Evolutionary conservation across 2,113 vertebrate species (phyloP), one percentile per base, ranked within the genome.

Genomic region (Limnothrissa miodon): DNA sequence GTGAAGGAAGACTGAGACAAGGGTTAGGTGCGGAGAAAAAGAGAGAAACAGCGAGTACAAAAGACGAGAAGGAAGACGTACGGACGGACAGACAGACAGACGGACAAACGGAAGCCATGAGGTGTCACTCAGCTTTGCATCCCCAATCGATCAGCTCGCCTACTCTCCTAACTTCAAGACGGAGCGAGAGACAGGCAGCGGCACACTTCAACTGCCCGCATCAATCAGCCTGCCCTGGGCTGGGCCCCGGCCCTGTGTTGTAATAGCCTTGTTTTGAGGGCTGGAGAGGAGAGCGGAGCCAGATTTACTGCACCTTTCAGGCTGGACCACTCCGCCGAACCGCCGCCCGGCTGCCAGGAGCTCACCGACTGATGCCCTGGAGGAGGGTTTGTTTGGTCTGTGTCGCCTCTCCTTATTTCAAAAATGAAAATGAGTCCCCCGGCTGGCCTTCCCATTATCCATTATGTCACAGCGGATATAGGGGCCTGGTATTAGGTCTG

Each of bases 231-330:
- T 42, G 42, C 42, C 42, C 42, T 2, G 42, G 42, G 42, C 42
- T 81, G 82, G 29, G 56, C 81, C 11, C 46, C 46, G 46, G 56
- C 59, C 42, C 45, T 46, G 83, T 83, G 80, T 83, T 88, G 83
- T 85, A 86, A 87, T 83, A 74, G 85, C 85, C 81, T 88, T 82
- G 87, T 86, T 83, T 66, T 33, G 29, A 74, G 51, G 45, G 23
- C 85, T 78, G 78, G 81, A 56, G 56, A 45, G 59, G 59, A 53
- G 81, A 80, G 79, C 78, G 81, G 85, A 46, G 19, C 39, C 80
- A 86, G 89, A 89, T 88, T 90, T 90, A 88, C 87, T 42, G 81
- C 82, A 10, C 86, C 81, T 70, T 74, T 81, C 79, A 56, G 44
- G 42, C 39, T 29, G 56, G 66, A 74, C 66, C 59, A 29, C 25